These are phyloP conservation scores for Coptotermes formosanus DNA, from an alignment of 1,140 invertebrate genomes.

Conservation along the genomic window DNA sequence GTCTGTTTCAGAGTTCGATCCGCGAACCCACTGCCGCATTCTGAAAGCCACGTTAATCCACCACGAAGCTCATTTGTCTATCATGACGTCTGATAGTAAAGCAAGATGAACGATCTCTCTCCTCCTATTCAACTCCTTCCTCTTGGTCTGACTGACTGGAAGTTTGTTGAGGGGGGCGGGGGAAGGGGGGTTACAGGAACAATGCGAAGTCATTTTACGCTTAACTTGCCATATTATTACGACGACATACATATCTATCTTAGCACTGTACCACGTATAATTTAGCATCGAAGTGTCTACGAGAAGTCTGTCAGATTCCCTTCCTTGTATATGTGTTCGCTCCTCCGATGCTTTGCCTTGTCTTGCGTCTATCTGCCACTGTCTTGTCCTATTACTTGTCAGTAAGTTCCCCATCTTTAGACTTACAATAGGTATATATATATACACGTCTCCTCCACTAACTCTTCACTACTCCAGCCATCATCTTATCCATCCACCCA, in stretches of 20 bases:
- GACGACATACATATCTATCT: constrained; percentile 10
- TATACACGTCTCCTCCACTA: background rate
- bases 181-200: background rate
- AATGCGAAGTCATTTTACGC: constrained; percentile 15
- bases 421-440: background rate
- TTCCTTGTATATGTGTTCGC: background rate
- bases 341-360: background rate
- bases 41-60: background rate
- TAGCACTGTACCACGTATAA: background rate
- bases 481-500: background rate
- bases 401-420: constrained; percentile 15
- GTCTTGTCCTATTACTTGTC: constrained; percentile 18
- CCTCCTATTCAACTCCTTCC: background rate
- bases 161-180: background rate
- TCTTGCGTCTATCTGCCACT: background rate
- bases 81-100: background rate
- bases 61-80: background rate
- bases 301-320: background rate
- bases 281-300: constrained; percentile 6
- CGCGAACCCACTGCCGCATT: too few relatives aligned
- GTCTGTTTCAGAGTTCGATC: too few relatives aligned
- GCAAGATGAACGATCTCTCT: background rate
- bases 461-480: background rate
- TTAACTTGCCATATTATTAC: constrained; percentile 14
- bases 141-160: background rate